Evolutionary conservation across 2,888 invertebrate species (phyloP).

Genomic region (Boloria selene): DNA sequence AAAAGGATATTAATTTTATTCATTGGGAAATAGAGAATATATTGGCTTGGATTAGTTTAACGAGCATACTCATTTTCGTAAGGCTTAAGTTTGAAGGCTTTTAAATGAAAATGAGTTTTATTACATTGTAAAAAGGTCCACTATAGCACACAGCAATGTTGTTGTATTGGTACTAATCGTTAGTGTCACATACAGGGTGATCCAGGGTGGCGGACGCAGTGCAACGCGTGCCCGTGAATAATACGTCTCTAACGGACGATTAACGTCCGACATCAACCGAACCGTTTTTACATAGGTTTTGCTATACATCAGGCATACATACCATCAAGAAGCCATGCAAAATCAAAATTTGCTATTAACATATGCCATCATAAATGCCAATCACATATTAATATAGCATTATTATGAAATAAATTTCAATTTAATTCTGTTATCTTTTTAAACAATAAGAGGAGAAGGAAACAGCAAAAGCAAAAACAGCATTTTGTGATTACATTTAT

Average conservation of each 20-base stretch:
- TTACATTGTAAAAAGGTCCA: constrained; percentile 23
- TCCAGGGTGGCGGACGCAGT: constrained; percentile 66
- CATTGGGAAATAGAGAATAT: constrained; percentile 76
- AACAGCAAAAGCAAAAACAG: no score
- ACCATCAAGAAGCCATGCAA: background rate
- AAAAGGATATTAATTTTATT: constrained; percentile 77
- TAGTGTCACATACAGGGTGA: constrained; percentile 52
- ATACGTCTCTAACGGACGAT: constrained; percentile 79
- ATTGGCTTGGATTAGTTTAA: constrained; percentile 79
- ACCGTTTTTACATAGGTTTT: constrained; percentile 56
- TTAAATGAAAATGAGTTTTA: constrained; percentile 40
- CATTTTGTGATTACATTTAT: no score
- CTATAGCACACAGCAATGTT: constrained; percentile 36
- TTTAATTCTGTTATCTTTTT: no score
- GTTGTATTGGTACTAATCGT: constrained; percentile 41
- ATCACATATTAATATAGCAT: no score
- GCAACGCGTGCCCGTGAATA: constrained; percentile 81
- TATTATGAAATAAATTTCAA: no score
- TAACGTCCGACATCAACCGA: constrained; percentile 69
- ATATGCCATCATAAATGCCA: no score
- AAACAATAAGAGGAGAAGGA: no score
- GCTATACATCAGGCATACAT: constrained; percentile 41
- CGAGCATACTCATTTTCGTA: constrained; percentile 49
- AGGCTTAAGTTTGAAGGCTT: constrained; percentile 37
- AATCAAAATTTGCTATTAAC: background rate